Base-by-base conservation (phyloP, 1,140 invertebrate genomes). In the Helicoverpa zea region DNA sequence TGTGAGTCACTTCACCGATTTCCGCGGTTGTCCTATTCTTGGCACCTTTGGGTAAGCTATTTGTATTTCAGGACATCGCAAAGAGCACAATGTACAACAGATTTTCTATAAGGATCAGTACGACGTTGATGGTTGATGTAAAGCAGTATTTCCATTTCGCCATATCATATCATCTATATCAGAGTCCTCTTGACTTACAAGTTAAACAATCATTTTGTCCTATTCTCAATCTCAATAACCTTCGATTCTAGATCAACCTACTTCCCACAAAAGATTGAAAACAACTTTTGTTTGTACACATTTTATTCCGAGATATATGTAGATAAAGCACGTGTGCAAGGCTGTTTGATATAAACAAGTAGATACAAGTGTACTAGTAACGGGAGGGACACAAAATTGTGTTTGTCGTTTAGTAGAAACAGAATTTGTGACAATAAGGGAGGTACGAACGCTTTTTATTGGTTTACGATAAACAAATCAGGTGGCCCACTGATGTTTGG, bases 341-440 rank as follows among this genome's bases (percentile, higher is more conserved):
- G 63, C 63, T 52, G 66, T 49, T 13, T 14, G 66, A 70, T 52
- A 51, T 29, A 51, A 70, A 70, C 47, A 70, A 70, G 49, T 54
- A 54, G 47, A 70, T 54, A 66, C 49, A 58, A 56, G 30, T 56
- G 70, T 58, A 35, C n/a, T 47, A 54, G 70, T 56, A 54, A 73
- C 52, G 13, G 18, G 70, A 56, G 52, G 70, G 70, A 52, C n/a
- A 58, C 70, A 43, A 73, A 73, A 73, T 73, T 58, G 70, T 73
- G 70, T 73, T 73, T 73, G 52, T 58, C 52, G 70, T 43, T 58
- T 52, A 73, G 30, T 70, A 73, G 51, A 29, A 56, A 29, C 51
- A 73, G 13, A 73, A 73, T 73, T 73, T 73, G 70, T 58, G 70
- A n/a, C 70, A 73, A 73, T 73, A 73, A 73, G 70, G 70, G 70